Evolutionary conservation across 1,140 invertebrate species (phyloP).

Genomic region (Apis cerana): DNA sequence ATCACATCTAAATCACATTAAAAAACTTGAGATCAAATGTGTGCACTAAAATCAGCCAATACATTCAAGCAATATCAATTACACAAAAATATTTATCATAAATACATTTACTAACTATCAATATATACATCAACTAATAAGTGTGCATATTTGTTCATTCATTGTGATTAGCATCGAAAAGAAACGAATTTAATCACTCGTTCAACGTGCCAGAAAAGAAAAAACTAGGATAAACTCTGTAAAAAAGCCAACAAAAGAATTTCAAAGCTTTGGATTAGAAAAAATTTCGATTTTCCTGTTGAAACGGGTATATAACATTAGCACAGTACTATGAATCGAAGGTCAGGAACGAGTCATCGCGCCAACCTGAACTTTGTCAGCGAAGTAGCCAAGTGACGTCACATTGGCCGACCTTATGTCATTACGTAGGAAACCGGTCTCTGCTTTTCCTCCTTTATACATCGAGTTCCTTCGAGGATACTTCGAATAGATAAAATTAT

Average conservation of each 20-base stretch:
- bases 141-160: too few relatives aligned
- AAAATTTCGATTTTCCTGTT: background rate
- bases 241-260: background rate
- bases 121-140: too few relatives aligned
- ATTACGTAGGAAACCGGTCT: constrained; percentile 45
- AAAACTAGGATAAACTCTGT: too few relatives aligned
- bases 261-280: background rate
- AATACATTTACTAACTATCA: too few relatives aligned
- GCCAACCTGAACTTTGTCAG: constrained; percentile 49
- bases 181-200: background rate
- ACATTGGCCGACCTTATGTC: constrained; percentile 46
- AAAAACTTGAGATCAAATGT: too few relatives aligned
- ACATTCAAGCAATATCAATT: too few relatives aligned
- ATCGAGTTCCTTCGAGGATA: background rate
- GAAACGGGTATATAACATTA: background rate
- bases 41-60: too few relatives aligned
- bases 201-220: too few relatives aligned
- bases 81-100: too few relatives aligned
- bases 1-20: too few relatives aligned
- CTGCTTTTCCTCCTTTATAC: background rate
- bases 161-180: too few relatives aligned
- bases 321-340: constrained; percentile 27
- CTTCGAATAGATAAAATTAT: constrained; percentile 23
- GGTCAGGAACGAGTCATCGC: constrained; percentile 46
- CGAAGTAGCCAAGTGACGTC: constrained; percentile 43